phyloP scores from a whole-genome alignment of 1,140 invertebrate species.

The Augochlora pura region DNA sequence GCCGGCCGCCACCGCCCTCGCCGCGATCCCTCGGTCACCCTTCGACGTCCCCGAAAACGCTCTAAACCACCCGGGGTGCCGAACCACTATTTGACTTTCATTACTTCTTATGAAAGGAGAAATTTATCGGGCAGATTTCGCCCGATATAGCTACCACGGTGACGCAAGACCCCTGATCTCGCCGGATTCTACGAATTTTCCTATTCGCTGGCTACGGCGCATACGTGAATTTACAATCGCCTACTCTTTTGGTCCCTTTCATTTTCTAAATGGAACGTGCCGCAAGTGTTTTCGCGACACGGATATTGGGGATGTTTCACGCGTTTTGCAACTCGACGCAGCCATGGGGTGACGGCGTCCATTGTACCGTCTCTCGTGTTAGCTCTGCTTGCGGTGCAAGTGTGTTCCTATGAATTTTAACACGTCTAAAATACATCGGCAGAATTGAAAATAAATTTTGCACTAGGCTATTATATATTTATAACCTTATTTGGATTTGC shows the following conservation, averaged over 20 bases:
- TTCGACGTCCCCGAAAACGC: slow-evolving; percentile 43
- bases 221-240: slow-evolving; percentile 37
- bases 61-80: slow-evolving; percentile 69
- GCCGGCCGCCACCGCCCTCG: background rate
- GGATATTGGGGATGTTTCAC: slow-evolving; percentile 2
- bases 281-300: background rate
- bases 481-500: no score
- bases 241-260: slow-evolving; percentile 14
- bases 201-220: slow-evolving; percentile 29
- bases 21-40: slow-evolving; percentile 1
- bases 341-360: background rate
- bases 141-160: background rate
- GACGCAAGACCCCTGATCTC: background rate
- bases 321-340: background rate
- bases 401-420: no score
- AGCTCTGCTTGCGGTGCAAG: no score
- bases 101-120: slow-evolving; percentile 74
- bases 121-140: slow-evolving; percentile 67
- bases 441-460: no score
- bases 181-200: slow-evolving; percentile 59
- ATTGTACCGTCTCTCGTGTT: no score
- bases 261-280: slow-evolving; percentile 20
- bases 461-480: no score
- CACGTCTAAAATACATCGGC: no score
- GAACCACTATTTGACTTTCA: slow-evolving; percentile 80